These are phyloP conservation scores for Manis crassicaudata DNA, from an alignment of 2,797 vertebrate genomes.

Conservation along the genomic window DNA sequence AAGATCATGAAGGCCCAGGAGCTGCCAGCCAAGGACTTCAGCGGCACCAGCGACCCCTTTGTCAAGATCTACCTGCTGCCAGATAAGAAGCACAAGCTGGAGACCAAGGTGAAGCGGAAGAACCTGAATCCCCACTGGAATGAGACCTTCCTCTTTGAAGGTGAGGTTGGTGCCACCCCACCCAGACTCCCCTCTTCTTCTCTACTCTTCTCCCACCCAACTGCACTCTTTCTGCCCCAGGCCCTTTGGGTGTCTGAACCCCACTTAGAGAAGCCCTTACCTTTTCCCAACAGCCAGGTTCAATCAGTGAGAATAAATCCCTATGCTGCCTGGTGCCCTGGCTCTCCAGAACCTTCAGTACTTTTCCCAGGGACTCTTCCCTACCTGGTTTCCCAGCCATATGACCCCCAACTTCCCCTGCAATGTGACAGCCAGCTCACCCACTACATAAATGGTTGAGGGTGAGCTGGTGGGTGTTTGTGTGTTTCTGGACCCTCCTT, in stretches of 20 bases:
- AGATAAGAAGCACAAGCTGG: slow-evolving; percentile 99
- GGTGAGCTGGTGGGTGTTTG: background rate
- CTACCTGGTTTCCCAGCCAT: background rate
- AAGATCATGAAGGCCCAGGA: slow-evolving; percentile 99
- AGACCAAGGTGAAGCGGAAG: slow-evolving; percentile 99
- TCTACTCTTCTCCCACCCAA: background rate
- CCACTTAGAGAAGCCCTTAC: background rate
- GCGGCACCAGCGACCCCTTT: slow-evolving; percentile 98
- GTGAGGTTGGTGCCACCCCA: slow-evolving; percentile 79
- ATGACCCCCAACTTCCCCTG: background rate
- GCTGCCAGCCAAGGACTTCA: slow-evolving; percentile 98
- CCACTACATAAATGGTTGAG: background rate
- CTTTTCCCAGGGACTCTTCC: background rate
- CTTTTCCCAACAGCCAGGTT: background rate
- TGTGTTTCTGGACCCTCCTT: background rate
- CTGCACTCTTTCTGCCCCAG: background rate
- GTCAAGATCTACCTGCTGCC: slow-evolving; percentile 99
- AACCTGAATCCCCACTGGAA: slow-evolving; percentile 99
- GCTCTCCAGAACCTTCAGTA: background rate
- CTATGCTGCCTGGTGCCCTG: background rate
- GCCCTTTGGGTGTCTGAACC: background rate
- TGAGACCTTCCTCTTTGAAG: slow-evolving; percentile 98
- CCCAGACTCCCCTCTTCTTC: accelerated
- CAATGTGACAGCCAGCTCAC: background rate
- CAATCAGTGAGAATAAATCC: background rate